These are phyloP conservation scores for Epizoanthus rinbou DNA, from an alignment of 92 coral and sea anemone species.

Conservation along the genomic window DNA sequence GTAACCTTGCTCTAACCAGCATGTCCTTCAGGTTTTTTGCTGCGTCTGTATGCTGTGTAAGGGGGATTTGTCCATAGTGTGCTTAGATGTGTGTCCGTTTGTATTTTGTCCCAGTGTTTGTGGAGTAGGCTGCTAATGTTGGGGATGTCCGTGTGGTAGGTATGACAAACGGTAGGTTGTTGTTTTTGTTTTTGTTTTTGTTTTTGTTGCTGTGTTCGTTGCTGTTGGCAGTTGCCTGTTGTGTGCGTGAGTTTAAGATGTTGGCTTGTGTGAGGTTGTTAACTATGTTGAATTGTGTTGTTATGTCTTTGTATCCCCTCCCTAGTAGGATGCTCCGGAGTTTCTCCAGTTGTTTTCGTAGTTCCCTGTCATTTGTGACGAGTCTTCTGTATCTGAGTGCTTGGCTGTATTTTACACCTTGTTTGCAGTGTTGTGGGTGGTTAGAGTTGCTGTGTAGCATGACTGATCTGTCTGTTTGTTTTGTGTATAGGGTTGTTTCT, in stretches of 20 bases:
- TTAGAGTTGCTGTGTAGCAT: neutral
- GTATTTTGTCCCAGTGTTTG: constrained; percentile 1
- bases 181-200: no score
- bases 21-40: constrained; percentile 1
- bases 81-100: constrained; percentile 1
- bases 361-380: neutral
- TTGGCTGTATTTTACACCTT: neutral
- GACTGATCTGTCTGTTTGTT: neutral
- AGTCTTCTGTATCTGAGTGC: constrained; percentile 5
- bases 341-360: no score
- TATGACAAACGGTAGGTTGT: no score
- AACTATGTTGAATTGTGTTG: no score
- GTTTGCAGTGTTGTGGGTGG: neutral
- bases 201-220: no score
- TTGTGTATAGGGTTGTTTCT: neutral
- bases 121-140: neutral
- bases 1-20: neutral
- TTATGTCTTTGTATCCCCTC: no score
- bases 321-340: no score
- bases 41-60: neutral
- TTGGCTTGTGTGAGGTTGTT: no score
- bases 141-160: neutral
- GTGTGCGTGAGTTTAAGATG: no score
- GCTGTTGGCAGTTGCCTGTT: no score
- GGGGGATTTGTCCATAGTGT: neutral